Evolutionary conservation across 2,888 invertebrate genomes (phyloP), one percentile per base, ranked within the genome.

Genomic region (Bhutanitis thaidina): DNA sequence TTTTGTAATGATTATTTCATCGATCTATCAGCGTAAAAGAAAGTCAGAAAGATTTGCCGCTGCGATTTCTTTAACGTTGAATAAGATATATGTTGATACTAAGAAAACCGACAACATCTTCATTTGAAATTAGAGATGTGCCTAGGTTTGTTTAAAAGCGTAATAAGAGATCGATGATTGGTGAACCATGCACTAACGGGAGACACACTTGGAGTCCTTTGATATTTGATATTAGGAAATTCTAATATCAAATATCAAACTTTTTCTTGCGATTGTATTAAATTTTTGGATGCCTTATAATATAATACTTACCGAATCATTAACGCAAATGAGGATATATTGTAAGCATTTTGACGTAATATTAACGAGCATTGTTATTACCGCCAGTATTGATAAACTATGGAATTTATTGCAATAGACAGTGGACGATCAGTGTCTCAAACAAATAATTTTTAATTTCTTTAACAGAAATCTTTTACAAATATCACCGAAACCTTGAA

Each of bases 101-200:
- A 20, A 20, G 5, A 5, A 20, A 20, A 20, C 5, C 20, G 27
- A 8, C 27, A 27, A 27, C 8, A 27, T 7, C 27, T 20, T 4
- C 20, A 20, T 20, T 15, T 35, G 40, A 48, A 40, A 40, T 40
- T 27, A 40, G 34, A 35, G 35, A 48, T 35, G 40, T 27, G 10
- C 40, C 15, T 48, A 52, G 38, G 40, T 61, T 55, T 47, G 54
- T 53, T 51, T 50, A 49, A 54, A 53, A 60, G 59, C 53, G 81
- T 81, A 84, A 81, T 67, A 63, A 65, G 77, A 81, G 74, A 74
- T 75, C 66, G 62, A 71, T 77, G 74, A 75, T 74, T 77, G 74
- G 69, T 80, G 77, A 64, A 80, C 71, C 84, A 77, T 80, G 74
- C 66, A 70, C 65, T 81, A 84, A 83, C 87, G 82, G 84, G 73